Conservation (phyloP, 2,113 vertebrate species). For the Rhea americana region DNA sequence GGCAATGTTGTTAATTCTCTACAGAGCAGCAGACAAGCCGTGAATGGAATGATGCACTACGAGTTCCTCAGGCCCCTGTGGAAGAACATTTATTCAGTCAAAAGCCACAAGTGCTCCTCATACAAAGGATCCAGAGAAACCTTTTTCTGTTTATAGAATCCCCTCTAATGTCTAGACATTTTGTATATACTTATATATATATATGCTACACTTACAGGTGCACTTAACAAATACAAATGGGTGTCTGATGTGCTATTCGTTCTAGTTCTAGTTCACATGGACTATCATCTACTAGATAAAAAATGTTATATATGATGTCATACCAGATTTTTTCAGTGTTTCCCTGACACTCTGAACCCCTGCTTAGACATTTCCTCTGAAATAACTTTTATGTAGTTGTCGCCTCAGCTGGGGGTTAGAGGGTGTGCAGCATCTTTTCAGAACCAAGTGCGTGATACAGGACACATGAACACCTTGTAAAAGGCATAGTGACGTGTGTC, state of each 20-base stretch:
- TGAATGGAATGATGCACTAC: background rate
- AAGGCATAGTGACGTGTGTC: background rate
- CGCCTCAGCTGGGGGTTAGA: background rate
- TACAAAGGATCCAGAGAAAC: background rate
- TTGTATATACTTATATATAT: background rate
- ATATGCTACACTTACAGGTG: background rate
- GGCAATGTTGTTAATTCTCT: background rate
- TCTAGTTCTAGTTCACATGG: background rate
- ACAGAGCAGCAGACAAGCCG: conserved; percentile 12
- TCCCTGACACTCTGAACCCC: background rate
- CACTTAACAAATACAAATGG: background rate
- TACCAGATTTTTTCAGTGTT: background rate
- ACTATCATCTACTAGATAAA: background rate
- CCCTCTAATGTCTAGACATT: background rate
- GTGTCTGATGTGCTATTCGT: background rate
- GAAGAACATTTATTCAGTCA: conserved; percentile 32
- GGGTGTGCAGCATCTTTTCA: background rate
- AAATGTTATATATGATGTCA: background rate
- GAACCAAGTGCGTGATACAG: background rate
- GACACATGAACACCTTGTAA: accelerated
- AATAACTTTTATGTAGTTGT: background rate
- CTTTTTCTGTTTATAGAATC: background rate
- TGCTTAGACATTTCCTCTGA: background rate
- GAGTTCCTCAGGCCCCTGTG: background rate
- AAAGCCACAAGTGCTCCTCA: conserved; percentile 7